Evolutionary conservation across 2,888 invertebrate genomes (phyloP).

Genomic region (Drosophila paramelanica): DNA sequence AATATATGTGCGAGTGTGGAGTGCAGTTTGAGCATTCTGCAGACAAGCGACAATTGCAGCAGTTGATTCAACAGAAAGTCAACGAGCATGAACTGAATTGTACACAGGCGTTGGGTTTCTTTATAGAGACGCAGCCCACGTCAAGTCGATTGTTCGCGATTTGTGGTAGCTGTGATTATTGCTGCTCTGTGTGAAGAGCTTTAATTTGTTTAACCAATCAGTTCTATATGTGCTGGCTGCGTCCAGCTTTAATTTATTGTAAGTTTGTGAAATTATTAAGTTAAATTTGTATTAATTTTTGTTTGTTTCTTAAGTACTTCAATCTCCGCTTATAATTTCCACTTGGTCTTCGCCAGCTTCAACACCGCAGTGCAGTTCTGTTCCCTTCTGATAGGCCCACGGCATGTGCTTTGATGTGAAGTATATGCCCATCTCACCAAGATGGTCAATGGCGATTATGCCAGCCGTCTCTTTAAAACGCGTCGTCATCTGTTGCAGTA

Average conservation of each 20-base stretch:
- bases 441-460: slow-evolving; percentile 89
- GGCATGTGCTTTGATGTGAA: slow-evolving; percentile 90
- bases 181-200: slow-evolving; percentile 65
- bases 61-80: slow-evolving; percentile 55
- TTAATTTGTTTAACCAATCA: not conserved
- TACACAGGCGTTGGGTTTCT: slow-evolving; percentile 70
- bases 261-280: not conserved
- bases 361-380: slow-evolving; percentile 87
- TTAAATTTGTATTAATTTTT: not conserved
- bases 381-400: slow-evolving; percentile 88
- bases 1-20: slow-evolving; percentile 84
- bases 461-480: slow-evolving; percentile 90
- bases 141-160: slow-evolving; percentile 66
- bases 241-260: slow-evolving; percentile 17
- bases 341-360: slow-evolving; percentile 85
- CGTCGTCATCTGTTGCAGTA: slow-evolving; percentile 89
- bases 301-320: not conserved
- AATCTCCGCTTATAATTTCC: slow-evolving; percentile 35
- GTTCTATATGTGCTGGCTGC: slow-evolving; percentile 29
- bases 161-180: slow-evolving; percentile 81
- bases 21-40: slow-evolving; percentile 64
- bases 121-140: slow-evolving; percentile 63
- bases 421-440: slow-evolving; percentile 88
- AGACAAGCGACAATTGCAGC: slow-evolving; percentile 46
- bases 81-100: slow-evolving; percentile 72